Evolutionary conservation across 2,113 vertebrate genomes (phyloP).

Genomic region (Eonycteris spelaea): DNA sequence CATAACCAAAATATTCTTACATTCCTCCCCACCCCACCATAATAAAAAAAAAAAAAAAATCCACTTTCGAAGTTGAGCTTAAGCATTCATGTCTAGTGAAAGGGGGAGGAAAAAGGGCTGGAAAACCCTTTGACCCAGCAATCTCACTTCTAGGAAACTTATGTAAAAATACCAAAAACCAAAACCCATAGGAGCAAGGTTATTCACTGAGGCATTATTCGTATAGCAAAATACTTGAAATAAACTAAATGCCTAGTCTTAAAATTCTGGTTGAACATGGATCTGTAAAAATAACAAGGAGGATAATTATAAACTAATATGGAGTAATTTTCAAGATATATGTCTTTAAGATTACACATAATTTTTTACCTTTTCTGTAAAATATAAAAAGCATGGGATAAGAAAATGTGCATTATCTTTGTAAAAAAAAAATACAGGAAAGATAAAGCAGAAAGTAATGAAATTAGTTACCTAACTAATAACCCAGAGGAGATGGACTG

Average conservation of each 20-base stretch:
- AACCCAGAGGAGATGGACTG: not conserved
- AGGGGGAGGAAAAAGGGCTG: not conserved
- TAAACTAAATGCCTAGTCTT: not conserved
- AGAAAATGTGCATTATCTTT: not conserved
- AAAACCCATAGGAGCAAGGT: not conserved
- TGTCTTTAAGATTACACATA: not conserved
- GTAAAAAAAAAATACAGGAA: not conserved
- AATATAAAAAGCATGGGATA: not conserved
- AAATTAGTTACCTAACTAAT: not conserved
- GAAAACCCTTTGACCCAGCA: not conserved
- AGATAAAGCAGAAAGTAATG: not conserved
- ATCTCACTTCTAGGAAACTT: not conserved
- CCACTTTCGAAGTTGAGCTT: not conserved
- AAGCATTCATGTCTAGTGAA: not conserved
- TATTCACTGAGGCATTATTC: not conserved
- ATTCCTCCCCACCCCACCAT: not conserved
- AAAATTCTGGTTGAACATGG: not conserved
- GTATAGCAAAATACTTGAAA: not conserved
- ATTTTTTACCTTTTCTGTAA: not conserved
- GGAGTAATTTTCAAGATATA: not conserved
- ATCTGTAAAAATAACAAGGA: not conserved
- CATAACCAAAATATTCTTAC: not conserved
- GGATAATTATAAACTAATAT: not conserved
- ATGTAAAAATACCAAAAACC: not conserved
- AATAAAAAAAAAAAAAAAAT: not conserved